These are phyloP conservation scores for Malurus leucopterus DNA, from an alignment of 2,797 vertebrate species.

Conservation along the genomic window DNA sequence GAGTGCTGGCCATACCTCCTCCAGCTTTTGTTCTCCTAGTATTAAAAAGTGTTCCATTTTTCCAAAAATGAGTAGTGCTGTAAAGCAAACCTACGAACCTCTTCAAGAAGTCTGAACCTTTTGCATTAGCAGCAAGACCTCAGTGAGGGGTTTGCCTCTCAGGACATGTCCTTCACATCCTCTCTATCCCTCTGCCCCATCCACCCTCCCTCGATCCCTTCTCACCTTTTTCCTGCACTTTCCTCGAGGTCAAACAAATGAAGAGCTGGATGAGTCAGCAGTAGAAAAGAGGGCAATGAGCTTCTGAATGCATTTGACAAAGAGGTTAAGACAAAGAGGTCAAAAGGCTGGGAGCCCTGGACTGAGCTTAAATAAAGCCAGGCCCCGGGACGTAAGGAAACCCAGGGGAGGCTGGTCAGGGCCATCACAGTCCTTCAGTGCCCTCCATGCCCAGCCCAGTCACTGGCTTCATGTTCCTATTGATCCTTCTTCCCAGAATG, in stretches of 20 bases:
- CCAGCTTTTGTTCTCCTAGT: constrained; percentile 4
- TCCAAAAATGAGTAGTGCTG: background rate
- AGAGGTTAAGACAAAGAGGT: background rate
- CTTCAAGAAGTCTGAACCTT: background rate
- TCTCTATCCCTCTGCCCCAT: background rate
- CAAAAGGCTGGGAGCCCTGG: background rate
- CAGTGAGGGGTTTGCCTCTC: background rate
- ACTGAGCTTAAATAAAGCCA: background rate
- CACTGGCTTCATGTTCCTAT: background rate
- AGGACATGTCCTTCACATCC: background rate
- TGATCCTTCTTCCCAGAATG: background rate
- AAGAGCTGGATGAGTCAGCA: background rate
- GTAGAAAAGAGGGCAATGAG: background rate
- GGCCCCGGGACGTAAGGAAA: background rate
- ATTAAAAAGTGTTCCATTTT: background rate
- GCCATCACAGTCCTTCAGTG: background rate
- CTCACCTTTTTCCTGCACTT: constrained; percentile 16
- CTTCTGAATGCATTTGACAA: background rate
- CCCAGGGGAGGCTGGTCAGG: background rate
- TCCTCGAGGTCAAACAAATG: background rate
- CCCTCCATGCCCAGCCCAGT: rapidly evolving
- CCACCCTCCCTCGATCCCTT: background rate
- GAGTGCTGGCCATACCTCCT: background rate
- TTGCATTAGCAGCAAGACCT: background rate
- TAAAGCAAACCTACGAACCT: background rate